These are phyloP conservation scores for Pseudotriccus pelzelni DNA, from an alignment of 2,797 vertebrate species.

Conservation along the genomic window DNA sequence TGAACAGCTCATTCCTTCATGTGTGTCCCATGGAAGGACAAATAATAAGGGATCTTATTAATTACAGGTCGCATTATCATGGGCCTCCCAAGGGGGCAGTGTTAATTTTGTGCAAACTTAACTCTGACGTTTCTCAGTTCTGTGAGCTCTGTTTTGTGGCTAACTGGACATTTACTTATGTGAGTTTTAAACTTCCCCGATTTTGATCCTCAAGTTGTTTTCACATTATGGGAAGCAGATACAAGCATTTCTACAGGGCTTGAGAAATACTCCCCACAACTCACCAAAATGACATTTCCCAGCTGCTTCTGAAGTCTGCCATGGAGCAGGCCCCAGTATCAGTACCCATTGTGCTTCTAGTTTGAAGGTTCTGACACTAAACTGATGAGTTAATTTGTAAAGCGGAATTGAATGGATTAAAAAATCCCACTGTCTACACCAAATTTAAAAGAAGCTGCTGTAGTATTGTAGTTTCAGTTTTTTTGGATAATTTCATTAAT, in stretches of 20 bases:
- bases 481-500: no score
- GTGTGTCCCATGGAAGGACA: not conserved
- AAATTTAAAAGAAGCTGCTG: not conserved
- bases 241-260: no score
- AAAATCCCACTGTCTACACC: not conserved
- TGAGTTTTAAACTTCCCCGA: not conserved
- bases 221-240: no score
- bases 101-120: not conserved
- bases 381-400: not conserved
- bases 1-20: not conserved
- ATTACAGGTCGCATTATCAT: not conserved
- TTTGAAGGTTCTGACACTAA: not conserved
- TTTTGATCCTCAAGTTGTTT: no score
- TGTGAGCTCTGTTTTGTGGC: not conserved
- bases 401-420: not conserved
- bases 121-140: not conserved
- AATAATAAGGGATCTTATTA: not conserved
- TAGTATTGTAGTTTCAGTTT: not conserved
- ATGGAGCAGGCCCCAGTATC: rapidly evolving
- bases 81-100: not conserved
- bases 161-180: not conserved
- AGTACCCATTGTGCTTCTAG: not conserved
- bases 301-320: not conserved
- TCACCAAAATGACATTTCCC: not conserved
- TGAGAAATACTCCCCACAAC: no score